Percentiles rank a stretch among this genome's conserved stretches.
phyloP scores from a whole-genome alignment of 2,113 vertebrate genomes.

The Caranx ignobilis region DNA sequence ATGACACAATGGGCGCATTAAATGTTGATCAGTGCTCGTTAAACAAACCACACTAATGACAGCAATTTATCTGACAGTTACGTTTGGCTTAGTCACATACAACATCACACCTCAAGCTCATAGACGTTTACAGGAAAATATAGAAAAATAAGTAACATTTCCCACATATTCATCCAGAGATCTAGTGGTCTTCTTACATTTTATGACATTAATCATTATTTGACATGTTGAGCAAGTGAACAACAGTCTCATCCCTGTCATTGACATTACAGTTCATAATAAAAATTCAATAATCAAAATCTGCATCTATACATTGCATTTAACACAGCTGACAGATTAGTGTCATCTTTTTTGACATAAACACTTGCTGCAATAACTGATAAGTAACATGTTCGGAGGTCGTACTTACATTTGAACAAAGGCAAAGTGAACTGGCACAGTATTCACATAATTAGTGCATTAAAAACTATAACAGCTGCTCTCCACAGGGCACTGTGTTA shows the following conservation, averaged over 20 bases:
- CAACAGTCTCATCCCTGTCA: background rate
- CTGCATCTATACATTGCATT: conserved; percentile 9
- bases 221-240: background rate
- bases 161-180: background rate
- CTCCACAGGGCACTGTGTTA: conserved; percentile 26
- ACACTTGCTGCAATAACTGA: conserved; percentile 13
- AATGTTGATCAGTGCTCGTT: conserved; percentile 29
- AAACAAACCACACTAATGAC: conserved; percentile 37
- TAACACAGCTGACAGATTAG: conserved; percentile 1
- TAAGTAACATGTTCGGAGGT: conserved; percentile 10
- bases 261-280: conserved; percentile 11
- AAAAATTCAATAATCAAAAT: background rate
- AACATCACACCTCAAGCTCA: background rate
- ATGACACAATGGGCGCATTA: background rate
- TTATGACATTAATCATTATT: background rate
- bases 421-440: conserved; percentile 51
- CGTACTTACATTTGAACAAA: conserved; percentile 33
- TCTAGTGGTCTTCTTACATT: background rate
- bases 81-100: conserved; percentile 17
- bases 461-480: conserved; percentile 50
- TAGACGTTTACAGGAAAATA: background rate
- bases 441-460: conserved; percentile 71
- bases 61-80: conserved; percentile 2
- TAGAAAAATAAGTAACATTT: background rate
- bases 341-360: background rate